Evolutionary conservation across 2,797 vertebrate species (phyloP), one percentile per base, ranked within the genome.

Genomic region (Coranthus polyacanthus): DNA sequence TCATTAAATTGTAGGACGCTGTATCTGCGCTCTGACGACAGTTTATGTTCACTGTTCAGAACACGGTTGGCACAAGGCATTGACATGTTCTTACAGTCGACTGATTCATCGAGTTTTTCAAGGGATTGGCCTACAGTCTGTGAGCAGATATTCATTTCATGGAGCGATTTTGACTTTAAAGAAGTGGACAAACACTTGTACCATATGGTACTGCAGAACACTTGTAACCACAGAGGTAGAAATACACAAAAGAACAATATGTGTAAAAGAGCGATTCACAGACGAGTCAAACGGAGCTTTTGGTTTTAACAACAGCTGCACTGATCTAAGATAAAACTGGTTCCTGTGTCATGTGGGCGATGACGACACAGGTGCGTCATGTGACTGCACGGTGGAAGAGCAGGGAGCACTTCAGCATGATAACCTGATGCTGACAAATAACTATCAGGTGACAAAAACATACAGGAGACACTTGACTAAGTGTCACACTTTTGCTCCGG

Each of bases 371-470:
- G 56, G 68, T 70, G 62, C 53, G 45, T 54, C 44, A 67, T 72
- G 55, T 66, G 51, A 72, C 50, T 39, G 32, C 8, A 15, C 41
- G 55, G 22, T 38, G 18, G 45, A 38, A 62, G 62, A 74, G 52
- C 56, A 59, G 55, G 56, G 47, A 68, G 51, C 49, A 53, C 58
- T 44, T 63, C 7, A 52, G 18, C 50, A 60, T 2, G 34, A 61
- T 50, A 72, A 78, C 75, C 57, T 64, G 64, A 73, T 32, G 67
- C 74, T 67, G 39, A 47, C 59, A n/a, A 60, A 45, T 4, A 50
- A 56, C 42, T 61, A 75, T 82, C 81, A 53, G 50, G 47, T 82
- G 68, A 68, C 78, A 65, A 64, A 70, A 60, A 3, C 42, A 9
- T 22, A 10, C 24, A 34, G 41, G 7, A 49, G 42, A 42, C 10